Evolutionary conservation across 2,797 vertebrate genomes (phyloP).

Genomic region (Periparus ater): DNA sequence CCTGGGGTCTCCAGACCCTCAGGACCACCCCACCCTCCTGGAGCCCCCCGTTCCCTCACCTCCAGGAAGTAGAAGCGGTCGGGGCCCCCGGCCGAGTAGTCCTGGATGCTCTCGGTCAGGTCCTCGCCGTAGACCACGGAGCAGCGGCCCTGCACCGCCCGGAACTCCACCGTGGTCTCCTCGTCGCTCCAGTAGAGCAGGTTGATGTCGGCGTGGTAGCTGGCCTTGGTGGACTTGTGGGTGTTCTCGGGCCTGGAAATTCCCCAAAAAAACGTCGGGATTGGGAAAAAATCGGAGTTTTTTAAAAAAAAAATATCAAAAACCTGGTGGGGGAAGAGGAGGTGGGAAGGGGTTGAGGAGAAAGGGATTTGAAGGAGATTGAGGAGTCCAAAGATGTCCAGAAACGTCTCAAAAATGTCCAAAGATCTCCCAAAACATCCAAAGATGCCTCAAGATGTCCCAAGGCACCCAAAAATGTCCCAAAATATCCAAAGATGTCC

Average conservation of each 20-base stretch:
- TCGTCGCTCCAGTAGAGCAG: slow-evolving; percentile 96
- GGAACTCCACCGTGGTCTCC: slow-evolving; percentile 85
- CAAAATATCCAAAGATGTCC: not conserved
- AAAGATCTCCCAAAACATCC: not conserved
- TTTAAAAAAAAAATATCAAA: no score
- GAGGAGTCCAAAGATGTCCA: not conserved
- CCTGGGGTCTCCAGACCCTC: not conserved
- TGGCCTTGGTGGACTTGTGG: slow-evolving; percentile 88
- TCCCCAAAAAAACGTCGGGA: accelerated
- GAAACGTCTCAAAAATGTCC: not conserved
- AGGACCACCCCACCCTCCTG: no score
- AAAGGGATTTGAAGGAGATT: not conserved
- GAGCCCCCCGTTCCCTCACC: slow-evolving; percentile 60
- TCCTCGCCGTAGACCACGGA: slow-evolving; percentile 91
- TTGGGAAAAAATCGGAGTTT: not conserved
- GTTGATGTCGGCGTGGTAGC: slow-evolving; percentile 94
- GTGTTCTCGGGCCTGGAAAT: slow-evolving; percentile 89
- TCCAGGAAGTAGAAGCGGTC: slow-evolving; percentile 96
- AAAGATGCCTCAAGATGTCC: no score
- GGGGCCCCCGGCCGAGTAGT: slow-evolving; percentile 83
- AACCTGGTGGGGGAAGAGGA: not conserved
- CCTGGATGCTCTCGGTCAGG: slow-evolving; percentile 84
- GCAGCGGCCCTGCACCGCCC: slow-evolving; percentile 86
- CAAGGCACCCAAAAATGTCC: no score
- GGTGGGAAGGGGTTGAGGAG: not conserved